Percentiles rank a stretch among this genome's conserved stretches.
Conservation (phyloP, 2,797 vertebrate genomes). For the Ceryle rudis region DNA sequence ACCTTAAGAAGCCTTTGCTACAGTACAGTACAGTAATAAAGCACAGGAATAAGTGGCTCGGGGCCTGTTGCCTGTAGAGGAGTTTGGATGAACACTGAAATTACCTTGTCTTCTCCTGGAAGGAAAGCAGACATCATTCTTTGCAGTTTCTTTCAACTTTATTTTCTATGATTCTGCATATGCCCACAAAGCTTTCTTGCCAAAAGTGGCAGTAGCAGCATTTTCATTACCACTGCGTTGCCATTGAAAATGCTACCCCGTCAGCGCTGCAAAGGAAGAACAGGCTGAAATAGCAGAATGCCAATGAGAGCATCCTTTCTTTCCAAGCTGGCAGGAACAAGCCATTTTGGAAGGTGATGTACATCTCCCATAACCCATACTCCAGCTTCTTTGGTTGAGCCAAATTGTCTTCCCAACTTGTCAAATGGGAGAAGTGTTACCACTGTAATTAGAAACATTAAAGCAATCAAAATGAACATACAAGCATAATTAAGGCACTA, state of each 20-base stretch:
- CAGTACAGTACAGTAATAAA: conserved; percentile 13
- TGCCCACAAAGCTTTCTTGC: neutral
- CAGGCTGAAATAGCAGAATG: conserved; percentile 21
- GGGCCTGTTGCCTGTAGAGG: conserved; percentile 2
- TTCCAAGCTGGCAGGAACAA: conserved; percentile 54
- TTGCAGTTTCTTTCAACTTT: neutral
- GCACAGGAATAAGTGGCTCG: neutral
- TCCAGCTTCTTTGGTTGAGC: conserved; percentile 32
- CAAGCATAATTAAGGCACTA: conserved; percentile 56
- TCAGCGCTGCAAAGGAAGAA: neutral
- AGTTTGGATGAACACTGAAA: neutral
- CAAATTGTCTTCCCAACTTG: conserved; percentile 47
- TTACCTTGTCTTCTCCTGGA: neutral
- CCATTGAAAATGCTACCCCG: neutral
- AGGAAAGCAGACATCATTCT: neutral
- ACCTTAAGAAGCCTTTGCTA: conserved; percentile 36
- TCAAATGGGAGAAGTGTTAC: conserved; percentile 50
- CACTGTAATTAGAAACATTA: conserved; percentile 64
- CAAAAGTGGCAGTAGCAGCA: conserved; percentile 11
- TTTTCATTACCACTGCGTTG: conserved; percentile 2
- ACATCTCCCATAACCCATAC: conserved; percentile 5
- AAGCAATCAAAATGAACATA: conserved; percentile 65
- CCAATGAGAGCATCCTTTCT: neutral
- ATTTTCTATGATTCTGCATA: conserved; percentile 6
- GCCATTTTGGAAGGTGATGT: conserved; percentile 34